Base-by-base conservation (phyloP, 2,888 invertebrate genomes). In the Hirtodrosophila trivittata region DNA sequence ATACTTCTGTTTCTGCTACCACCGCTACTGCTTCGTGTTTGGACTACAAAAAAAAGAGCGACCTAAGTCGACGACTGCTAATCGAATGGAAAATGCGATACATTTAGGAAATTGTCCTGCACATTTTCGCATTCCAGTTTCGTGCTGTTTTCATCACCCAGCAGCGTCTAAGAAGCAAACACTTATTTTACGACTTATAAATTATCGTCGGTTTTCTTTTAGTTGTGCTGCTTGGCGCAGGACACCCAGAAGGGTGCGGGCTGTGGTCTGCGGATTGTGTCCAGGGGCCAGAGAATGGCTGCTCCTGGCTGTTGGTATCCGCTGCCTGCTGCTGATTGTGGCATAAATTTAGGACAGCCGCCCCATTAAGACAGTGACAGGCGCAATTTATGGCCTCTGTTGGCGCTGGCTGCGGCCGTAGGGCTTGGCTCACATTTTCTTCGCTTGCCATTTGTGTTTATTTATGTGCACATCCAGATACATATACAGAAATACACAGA, bases 361-460 rank as follows among this genome's bases (percentile, higher is more conserved):
- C 76, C 83, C 75, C 86, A 88, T 88, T 87, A 88, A 88, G 87
- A 76, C 76, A 88, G 77, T 89, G 88, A 88, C 88, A 88, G 88
- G 68, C 87, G 57, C 82, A 89, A 89, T 88, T 89, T 88, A 88
- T 81, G 70, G 60, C 87, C 72, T 80, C 62, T 63, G 73, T 69
- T 62, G 60, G 65, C 70, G 58, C 38, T 63, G 66, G 42, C 70
- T n/a, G 47, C 43, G 50, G 49, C 58, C 60, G 41, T 73, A 70
- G 70, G 80, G 73, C 75, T 78, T 75, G 82, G 69, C 75, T 37
- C 75, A 58, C 83, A 85, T 78, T 75, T 82, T 75, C 76, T 57
- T 76, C 66, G 77, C 71, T 60, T 80, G 75, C 81, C 75, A 75
- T 55, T 69, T 64, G 52, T 47, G 60, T 54, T 66, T 59, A 57